phyloP scores from a whole-genome alignment of 2,113 vertebrate species.

The Semnornis frantzii region DNA sequence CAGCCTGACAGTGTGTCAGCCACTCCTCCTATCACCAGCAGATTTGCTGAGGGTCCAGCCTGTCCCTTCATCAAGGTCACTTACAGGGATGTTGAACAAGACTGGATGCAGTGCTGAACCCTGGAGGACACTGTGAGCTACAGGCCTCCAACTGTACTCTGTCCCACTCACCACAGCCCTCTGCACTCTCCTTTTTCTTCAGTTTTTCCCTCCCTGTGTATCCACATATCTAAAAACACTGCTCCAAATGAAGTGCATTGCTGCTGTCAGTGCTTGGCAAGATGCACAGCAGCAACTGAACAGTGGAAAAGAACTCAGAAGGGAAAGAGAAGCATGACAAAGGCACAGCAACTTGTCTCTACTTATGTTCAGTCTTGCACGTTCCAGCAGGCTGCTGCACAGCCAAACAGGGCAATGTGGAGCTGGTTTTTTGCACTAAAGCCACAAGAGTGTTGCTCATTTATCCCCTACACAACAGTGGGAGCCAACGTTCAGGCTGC shows the following conservation, averaged over 20 bases:
- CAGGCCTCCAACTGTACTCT: neutral
- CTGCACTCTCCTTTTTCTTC: neutral
- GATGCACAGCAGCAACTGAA: neutral
- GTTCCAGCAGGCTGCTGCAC: neutral
- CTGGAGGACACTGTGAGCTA: neutral
- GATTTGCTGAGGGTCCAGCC: neutral
- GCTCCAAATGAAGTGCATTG: neutral
- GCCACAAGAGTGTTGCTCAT: neutral
- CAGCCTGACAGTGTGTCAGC: neutral
- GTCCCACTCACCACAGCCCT: neutral
- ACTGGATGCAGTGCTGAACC: neutral
- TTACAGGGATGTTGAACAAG: neutral
- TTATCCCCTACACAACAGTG: accelerated
- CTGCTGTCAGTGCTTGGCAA: neutral
- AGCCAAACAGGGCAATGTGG: neutral
- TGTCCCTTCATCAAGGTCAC: neutral
- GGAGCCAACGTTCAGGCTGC: neutral
- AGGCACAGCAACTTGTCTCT: neutral
- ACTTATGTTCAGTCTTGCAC: accelerated
- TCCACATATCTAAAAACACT: neutral
- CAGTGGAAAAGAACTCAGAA: neutral
- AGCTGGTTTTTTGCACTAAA: neutral
- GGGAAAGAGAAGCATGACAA: neutral
- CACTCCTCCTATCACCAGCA: neutral
- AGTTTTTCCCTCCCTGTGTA: neutral